Percentiles rank a stretch among this genome's conserved stretches.
Conservation (phyloP, 2,888 invertebrate genomes). For the Augochlorella aurata region DNA sequence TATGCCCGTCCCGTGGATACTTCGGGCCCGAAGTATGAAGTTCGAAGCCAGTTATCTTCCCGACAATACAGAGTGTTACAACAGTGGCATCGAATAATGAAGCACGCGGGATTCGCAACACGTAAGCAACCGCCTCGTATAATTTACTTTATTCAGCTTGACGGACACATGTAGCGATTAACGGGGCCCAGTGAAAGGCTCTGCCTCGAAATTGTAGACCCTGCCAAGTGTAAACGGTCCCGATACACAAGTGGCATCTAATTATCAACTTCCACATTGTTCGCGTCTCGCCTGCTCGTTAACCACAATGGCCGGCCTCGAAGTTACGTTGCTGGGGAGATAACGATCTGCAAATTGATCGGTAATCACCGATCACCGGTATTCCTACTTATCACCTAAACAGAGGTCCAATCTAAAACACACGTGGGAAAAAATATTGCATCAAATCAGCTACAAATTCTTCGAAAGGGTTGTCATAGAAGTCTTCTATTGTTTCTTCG, state of each 20-base stretch:
- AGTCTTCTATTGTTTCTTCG: too few relatives aligned
- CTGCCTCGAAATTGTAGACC: slow-evolving; percentile 60
- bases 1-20: slow-evolving; percentile 1
- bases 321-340: slow-evolving; percentile 38
- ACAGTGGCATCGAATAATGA: slow-evolving; percentile 34
- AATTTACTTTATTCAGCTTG: slow-evolving; percentile 49
- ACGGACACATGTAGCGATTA: slow-evolving; percentile 57
- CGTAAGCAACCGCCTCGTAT: slow-evolving; percentile 35
- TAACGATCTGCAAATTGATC: slow-evolving; percentile 71
- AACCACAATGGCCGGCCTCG: slow-evolving; percentile 57
- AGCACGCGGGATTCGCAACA: slow-evolving; percentile 35
- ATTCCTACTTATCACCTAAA: not conserved
- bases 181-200: slow-evolving; percentile 35
- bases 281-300: slow-evolving; percentile 64
- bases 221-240: slow-evolving; percentile 48
- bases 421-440: not conserved
- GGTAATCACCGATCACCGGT: slow-evolving; percentile 65
- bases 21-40: not conserved
- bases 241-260: slow-evolving; percentile 64
- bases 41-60: slow-evolving; percentile 15
- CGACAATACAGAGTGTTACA: slow-evolving; percentile 18
- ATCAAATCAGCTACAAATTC: not conserved
- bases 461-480: too few relatives aligned
- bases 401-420: not conserved
- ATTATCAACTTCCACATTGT: slow-evolving; percentile 66